A percentile compares a stretch with the other conserved stretches of the same genome.
Conservation (phyloP, 1,140 invertebrate genomes). For the Lepidurus packardi region DNA sequence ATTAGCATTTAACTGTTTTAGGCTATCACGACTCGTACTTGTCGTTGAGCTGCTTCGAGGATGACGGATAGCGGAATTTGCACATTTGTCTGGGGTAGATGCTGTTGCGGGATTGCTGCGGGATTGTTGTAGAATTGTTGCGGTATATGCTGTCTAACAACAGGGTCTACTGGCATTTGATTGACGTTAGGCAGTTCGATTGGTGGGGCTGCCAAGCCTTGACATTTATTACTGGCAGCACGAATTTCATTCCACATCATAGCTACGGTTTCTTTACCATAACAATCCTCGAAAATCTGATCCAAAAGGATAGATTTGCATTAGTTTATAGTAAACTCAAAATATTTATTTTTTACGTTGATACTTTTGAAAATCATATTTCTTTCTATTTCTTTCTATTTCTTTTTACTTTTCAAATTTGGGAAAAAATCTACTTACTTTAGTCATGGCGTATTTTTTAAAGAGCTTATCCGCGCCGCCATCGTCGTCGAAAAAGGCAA, state of each 20-base stretch:
- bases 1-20: neutral
- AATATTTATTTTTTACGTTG: neutral
- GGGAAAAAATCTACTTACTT: neutral
- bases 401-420: too few species aligned
- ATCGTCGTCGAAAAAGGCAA: neutral
- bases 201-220: neutral
- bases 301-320: neutral
- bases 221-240: neutral
- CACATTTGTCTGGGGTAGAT: neutral
- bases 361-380: neutral
- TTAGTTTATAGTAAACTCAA: neutral
- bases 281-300: slow-evolving; percentile 27
- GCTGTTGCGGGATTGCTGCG: neutral
- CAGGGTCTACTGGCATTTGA: neutral
- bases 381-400: too few species aligned
- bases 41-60: neutral
- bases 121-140: neutral
- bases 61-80: slow-evolving; percentile 19
- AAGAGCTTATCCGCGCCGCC: slow-evolving; percentile 3
- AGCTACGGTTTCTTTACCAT: slow-evolving; percentile 5
- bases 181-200: neutral
- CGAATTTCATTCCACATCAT: slow-evolving; percentile 8
- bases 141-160: neutral
- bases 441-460: slow-evolving; percentile 27
- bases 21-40: neutral